phyloP scores from a whole-genome alignment of 2,888 invertebrate species.

The Drosophila phalerata region DNA sequence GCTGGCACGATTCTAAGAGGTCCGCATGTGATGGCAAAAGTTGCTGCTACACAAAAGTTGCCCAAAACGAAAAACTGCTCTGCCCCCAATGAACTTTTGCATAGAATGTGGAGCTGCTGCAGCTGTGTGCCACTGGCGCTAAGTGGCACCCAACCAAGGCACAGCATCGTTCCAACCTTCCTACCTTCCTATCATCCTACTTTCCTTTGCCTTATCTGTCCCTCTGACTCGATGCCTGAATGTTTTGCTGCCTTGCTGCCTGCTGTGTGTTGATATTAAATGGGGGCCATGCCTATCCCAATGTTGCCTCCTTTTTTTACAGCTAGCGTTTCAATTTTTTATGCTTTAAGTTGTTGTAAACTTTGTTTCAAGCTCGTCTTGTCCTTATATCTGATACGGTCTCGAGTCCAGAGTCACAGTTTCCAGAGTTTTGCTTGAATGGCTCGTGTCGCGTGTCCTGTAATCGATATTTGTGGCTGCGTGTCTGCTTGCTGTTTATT shows the following conservation, averaged over 20 bases:
- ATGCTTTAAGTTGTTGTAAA: conserved; percentile 70
- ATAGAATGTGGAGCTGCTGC: conserved; percentile 39
- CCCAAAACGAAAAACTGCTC: conserved; percentile 38
- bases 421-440: conserved; percentile 35
- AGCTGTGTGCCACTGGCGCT: conserved; percentile 58
- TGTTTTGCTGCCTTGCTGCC: conserved; percentile 25
- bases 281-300: conserved; percentile 31
- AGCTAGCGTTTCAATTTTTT: conserved; percentile 73
- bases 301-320: conserved; percentile 56
- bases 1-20: conserved; percentile 54
- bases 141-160: conserved; percentile 68
- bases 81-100: conserved; percentile 62
- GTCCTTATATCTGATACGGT: conserved; percentile 13
- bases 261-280: conserved; percentile 50
- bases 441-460: conserved; percentile 42
- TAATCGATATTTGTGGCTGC: conserved; percentile 70
- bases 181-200: not conserved
- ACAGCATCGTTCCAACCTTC: conserved; percentile 52
- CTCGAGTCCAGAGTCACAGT: conserved; percentile 18
- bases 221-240: conserved; percentile 4
- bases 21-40: conserved; percentile 49
- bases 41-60: conserved; percentile 54
- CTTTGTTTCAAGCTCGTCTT: conserved; percentile 44
- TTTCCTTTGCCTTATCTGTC: not conserved
- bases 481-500: conserved; percentile 69